Evolutionary conservation across 2,113 vertebrate genomes (phyloP), one percentile per base, ranked within the genome.

Genomic region (Mystacornis crossleyi): DNA sequence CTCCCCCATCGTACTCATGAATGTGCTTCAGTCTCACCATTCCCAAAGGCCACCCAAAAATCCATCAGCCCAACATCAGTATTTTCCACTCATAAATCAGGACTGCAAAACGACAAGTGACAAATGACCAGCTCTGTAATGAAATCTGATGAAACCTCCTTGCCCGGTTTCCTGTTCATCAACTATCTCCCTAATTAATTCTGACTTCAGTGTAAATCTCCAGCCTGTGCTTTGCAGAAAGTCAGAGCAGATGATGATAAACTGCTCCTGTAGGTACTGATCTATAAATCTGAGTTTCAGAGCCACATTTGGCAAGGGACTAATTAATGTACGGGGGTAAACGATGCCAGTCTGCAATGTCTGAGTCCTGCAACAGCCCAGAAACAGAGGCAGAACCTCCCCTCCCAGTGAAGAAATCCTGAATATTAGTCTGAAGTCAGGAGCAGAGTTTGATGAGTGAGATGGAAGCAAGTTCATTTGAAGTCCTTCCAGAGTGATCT

Each of bases 401-500:
- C 45, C 38, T 62, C 31, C 36, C 74, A 84, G 58, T 3, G 62
- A 54, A 65, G 58, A 62, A 73, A 82, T 43, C 20, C 50, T 65
- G 38, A 75, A 10, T 45, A 40, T 42, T 8, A 34, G n/a, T 23
- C 54, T 50, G 38, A 81, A 91, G 72, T 33, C 45, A 29, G 40
- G 65, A 87, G 66, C 55, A 78, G 73, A 66, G 34, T 84, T 87
- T 95, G 83, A 84, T 73, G 88, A 75, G 53, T 38, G 81, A 66
- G 86, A 61, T 29, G 75, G 5, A 72, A 70, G 51, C 42, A 62
- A 80, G 38, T 26, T 78, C 72, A 74, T 70, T 11, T 83, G 81
- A 94, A 91, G 53, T n/a, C 47, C n/a, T 81, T 95, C 86, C 91
- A 92, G 71, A 74, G 74, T 12, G 34, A 74, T 88, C 64, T 74